phyloP scores from a whole-genome alignment of 1,140 invertebrate genomes.

The Rhopalosiphum padi region DNA sequence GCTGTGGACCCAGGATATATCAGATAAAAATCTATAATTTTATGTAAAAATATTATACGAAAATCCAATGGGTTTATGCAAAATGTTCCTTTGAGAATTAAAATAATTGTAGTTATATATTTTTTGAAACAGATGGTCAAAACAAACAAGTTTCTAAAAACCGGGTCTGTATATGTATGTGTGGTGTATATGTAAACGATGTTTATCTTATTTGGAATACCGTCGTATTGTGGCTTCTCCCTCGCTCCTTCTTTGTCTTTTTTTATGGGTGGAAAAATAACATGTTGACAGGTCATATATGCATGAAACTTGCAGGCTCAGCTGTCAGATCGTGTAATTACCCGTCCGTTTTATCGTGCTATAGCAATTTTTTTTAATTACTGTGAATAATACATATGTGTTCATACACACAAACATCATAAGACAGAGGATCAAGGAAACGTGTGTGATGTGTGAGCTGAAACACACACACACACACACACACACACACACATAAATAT shows the following conservation, averaged over 20 bases:
- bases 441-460: neutral
- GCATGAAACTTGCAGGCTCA: constrained; percentile 45
- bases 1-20: neutral
- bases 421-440: neutral
- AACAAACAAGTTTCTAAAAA: constrained; percentile 56
- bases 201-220: constrained; percentile 56
- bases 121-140: constrained; percentile 53
- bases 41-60: constrained; percentile 12
- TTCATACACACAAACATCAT: neutral
- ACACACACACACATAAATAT: neutral
- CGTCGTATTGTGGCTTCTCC: constrained; percentile 15
- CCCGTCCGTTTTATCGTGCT: constrained; percentile 22
- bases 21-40: constrained; percentile 6
- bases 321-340: constrained; percentile 48
- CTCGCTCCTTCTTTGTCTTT: constrained; percentile 30
- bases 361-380: constrained; percentile 55
- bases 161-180: neutral
- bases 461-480: neutral
- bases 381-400: neutral
- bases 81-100: constrained; percentile 40
- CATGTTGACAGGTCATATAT: constrained; percentile 54
- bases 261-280: constrained; percentile 47
- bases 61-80: constrained; percentile 41
- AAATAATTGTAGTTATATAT: constrained; percentile 49
- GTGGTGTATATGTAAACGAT: constrained; percentile 37